A percentile compares a stretch with the other conserved stretches of the same genome.
Evolutionary conservation across 2,113 vertebrate genomes (phyloP).

Genomic region (Labeo rohita): DNA sequence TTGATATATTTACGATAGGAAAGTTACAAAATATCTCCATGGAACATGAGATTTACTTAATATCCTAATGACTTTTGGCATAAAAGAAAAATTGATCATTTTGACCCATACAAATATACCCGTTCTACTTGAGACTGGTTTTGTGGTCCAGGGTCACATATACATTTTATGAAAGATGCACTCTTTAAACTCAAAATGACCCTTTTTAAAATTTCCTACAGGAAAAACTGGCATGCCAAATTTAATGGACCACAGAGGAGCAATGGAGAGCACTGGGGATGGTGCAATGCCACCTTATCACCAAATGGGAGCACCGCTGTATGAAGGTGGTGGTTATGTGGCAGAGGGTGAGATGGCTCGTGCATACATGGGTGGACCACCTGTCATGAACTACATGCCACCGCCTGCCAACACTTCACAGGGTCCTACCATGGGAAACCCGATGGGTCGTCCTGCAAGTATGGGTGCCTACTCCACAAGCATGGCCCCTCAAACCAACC

Average conservation of each 20-base stretch:
- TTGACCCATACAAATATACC: too few relatives aligned
- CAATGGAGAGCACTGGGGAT: slow-evolving; percentile 85
- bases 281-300: slow-evolving; percentile 85
- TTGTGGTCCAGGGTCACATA: not conserved
- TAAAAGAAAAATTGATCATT: too few relatives aligned
- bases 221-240: slow-evolving; percentile 86
- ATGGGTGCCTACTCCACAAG: slow-evolving; percentile 77
- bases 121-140: too few relatives aligned
- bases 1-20: too few relatives aligned
- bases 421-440: slow-evolving; percentile 79
- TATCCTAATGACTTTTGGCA: too few relatives aligned
- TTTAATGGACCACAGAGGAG: slow-evolving; percentile 82
- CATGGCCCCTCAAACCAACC: slow-evolving; percentile 71
- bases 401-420: slow-evolving; percentile 80
- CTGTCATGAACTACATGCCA: slow-evolving; percentile 87
- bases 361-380: slow-evolving; percentile 79
- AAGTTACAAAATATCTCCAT: too few relatives aligned
- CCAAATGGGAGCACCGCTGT: slow-evolving; percentile 82
- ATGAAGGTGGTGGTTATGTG: slow-evolving; percentile 83
- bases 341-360: slow-evolving; percentile 85
- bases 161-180: not conserved
- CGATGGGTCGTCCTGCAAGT: slow-evolving; percentile 80
- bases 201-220: slow-evolving; percentile 57
- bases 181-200: not conserved
- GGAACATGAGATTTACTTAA: too few relatives aligned